These are phyloP conservation scores for Oscheius sp. DNA, from an alignment of 2,888 invertebrate genomes.

Conservation along the genomic window DNA sequence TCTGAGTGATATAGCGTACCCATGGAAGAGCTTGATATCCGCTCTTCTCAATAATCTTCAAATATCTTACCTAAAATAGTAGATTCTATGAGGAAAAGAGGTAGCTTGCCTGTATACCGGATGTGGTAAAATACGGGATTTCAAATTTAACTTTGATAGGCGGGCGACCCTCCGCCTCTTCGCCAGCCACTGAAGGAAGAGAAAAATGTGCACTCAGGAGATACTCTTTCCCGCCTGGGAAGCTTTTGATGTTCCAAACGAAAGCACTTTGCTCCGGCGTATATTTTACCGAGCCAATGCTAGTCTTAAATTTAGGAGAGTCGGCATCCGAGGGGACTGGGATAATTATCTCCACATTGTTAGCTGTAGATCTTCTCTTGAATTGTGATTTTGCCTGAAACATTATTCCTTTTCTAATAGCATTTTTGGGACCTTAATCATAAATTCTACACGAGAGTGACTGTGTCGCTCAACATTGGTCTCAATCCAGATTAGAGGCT, in stretches of 20 bases:
- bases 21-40: constrained; percentile 98
- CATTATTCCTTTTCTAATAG: constrained; percentile 32
- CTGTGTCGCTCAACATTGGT: constrained; percentile 97
- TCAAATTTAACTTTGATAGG: constrained; percentile 99
- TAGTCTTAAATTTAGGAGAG: constrained; percentile 85
- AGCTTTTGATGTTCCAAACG: constrained; percentile 79
- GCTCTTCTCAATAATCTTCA: constrained; percentile 98
- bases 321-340: constrained; percentile 96
- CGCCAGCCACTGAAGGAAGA: constrained; percentile 90
- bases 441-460: constrained; percentile 95
- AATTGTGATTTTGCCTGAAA: constrained; percentile 90
- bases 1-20: constrained; percentile 99
- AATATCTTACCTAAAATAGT: constrained; percentile 79
- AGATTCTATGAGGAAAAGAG: not conserved
- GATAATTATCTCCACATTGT: constrained; percentile 96
- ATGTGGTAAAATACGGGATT: constrained; percentile 97
- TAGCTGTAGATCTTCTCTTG: constrained; percentile 94
- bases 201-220: constrained; percentile 98
- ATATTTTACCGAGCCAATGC: constrained; percentile 88
- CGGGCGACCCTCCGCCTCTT: constrained; percentile 92
- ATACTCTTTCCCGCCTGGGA: constrained; percentile 88
- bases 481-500: constrained; percentile 98
- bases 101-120: constrained; percentile 85
- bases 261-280: constrained; percentile 95
- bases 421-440: constrained; percentile 82